Evolutionary conservation across 2,113 vertebrate species (phyloP).

Genomic region (Aspidoscelis tigris): DNA sequence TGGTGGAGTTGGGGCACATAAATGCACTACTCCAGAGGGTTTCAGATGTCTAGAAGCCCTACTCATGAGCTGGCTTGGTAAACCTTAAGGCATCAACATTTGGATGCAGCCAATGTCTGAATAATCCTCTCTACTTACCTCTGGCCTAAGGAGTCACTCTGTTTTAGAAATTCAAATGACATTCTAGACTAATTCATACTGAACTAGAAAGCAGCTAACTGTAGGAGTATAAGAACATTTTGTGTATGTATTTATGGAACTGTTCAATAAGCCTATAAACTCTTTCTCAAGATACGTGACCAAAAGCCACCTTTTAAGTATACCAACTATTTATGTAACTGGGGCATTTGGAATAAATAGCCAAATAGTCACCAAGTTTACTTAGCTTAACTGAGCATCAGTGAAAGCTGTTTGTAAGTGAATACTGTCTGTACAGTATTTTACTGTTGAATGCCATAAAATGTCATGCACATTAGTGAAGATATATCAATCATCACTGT

Average conservation of each 20-base stretch:
- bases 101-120: too few species aligned
- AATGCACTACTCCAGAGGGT: too few species aligned
- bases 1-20: too few species aligned
- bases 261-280: not conserved
- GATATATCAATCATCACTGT: not conserved
- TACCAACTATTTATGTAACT: not conserved
- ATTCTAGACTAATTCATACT: not conserved
- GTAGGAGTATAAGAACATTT: too few species aligned
- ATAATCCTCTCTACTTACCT: too few species aligned
- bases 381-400: not conserved
- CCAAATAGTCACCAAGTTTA: not conserved
- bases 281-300: not conserved
- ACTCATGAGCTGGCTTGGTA: too few species aligned
- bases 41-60: too few species aligned
- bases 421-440: not conserved
- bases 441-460: not conserved
- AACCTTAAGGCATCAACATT: too few species aligned
- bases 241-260: not conserved
- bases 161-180: not conserved
- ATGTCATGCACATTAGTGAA: not conserved
- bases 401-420: not conserved
- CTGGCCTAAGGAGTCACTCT: too few species aligned
- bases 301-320: not conserved
- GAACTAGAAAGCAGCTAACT: not conserved
- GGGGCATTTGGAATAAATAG: too few species aligned